Evolutionary conservation across 2,797 vertebrate genomes (phyloP).

Genomic region (Clangula hyemalis): DNA sequence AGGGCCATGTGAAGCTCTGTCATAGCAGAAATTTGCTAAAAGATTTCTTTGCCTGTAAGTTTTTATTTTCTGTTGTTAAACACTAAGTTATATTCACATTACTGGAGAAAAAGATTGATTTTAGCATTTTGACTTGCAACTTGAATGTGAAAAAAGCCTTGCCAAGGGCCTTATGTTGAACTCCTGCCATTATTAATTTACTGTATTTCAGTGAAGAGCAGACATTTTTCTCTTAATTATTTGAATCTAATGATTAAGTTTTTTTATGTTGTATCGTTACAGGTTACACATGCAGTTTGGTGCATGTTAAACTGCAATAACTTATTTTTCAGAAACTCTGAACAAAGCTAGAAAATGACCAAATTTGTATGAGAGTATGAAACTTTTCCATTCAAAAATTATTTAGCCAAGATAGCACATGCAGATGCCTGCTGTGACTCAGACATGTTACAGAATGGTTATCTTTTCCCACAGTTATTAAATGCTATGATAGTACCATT

Average conservation of each 20-base stretch:
- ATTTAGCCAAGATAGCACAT: background rate
- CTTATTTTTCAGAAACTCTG: background rate
- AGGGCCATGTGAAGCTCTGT: background rate
- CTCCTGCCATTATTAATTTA: background rate
- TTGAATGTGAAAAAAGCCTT: conserved; percentile 5
- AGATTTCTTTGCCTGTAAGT: conserved; percentile 73
- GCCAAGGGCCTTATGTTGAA: background rate
- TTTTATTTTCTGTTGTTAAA: conserved; percentile 20
- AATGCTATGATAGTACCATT: background rate
- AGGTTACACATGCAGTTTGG: background rate
- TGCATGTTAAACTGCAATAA: background rate
- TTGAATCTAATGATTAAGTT: background rate
- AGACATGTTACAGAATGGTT: background rate
- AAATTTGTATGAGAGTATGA: background rate
- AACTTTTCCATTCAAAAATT: background rate
- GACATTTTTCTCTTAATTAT: background rate
- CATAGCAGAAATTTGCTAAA: conserved; percentile 48
- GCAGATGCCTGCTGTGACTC: background rate
- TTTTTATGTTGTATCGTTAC: background rate
- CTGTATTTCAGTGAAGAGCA: background rate
- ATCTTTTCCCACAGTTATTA: background rate
- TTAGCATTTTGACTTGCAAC: conserved; percentile 1
- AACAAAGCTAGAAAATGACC: background rate
- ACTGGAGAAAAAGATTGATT: background rate
- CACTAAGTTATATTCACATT: background rate